Base-by-base conservation (phyloP, 2,113 vertebrate species). In the Hiodon tergisus region DNA sequence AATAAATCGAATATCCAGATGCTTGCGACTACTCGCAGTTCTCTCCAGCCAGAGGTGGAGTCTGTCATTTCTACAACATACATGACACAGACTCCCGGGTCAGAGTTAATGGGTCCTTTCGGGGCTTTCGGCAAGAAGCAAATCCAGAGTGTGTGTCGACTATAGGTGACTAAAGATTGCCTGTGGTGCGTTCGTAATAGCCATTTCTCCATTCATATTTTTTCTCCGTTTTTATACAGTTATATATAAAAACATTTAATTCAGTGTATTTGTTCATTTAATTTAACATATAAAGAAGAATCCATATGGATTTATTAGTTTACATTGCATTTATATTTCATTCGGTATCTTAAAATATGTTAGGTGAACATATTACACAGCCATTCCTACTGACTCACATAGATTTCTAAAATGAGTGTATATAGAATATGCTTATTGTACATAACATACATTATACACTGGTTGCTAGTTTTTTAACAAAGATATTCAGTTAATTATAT, bases 81-180 rank as follows among this genome's bases (percentile, higher is more conserved):
- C 75, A 72, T 77, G 74, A 77, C 78, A 60, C 72, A 58, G 75
- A 68, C 69, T 72, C 69, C 13, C 52, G 46, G 71, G 0, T 31
- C 59, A 69, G 76, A 65, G 57, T 78, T 78, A 76, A 73, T 65
- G 77, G 81, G 71, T 76, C 71, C 74, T 78, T 74, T 78, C 78
- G n/a, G 16, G 71, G 74, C 70, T 81, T 65, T 67, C 71, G 78
- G 76, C 78, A 72, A 47, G 16, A 71, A 5, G 71, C 74, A 78
- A 76, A 69, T 73, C 55, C 72, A 71, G 55, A 78, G 31, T 31
- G 31, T 31, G 31, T 31, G 54, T 51, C 47, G 58, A 67, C 73
- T 55, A 10, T 50, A 79, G 78, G 70, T 77, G 78, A 69, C 78
- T 65, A 60, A 63, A 9, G 70, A 74, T 54, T 70, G 80, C 80